Conservation (phyloP, 2,113 vertebrate genomes). For the Gymnorhina tibicen region DNA sequence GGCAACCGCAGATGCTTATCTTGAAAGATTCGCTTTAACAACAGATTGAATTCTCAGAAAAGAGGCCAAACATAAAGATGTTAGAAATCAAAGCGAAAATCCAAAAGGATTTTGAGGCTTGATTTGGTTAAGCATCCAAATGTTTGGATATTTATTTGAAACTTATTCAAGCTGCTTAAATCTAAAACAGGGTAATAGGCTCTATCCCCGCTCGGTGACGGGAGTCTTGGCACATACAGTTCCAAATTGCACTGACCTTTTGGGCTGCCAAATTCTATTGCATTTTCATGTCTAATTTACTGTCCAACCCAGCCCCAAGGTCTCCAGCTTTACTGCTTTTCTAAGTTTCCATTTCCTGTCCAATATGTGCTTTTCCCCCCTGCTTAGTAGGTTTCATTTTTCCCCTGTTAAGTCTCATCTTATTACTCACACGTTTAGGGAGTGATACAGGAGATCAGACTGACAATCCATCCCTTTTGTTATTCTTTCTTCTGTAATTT, state of each 20-base stretch:
- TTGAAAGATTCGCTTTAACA: background rate
- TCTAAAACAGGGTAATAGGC: slow-evolving; percentile 17
- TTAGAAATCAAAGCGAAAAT: slow-evolving; percentile 26
- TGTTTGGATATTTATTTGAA: slow-evolving; percentile 56
- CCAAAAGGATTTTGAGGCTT: slow-evolving; percentile 28
- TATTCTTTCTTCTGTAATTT: background rate
- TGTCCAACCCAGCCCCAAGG: slow-evolving; percentile 33
- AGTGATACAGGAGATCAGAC: background rate
- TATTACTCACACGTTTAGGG: background rate
- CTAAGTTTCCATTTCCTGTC: background rate
- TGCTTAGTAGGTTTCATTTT: background rate
- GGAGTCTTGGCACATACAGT: slow-evolving; percentile 24
- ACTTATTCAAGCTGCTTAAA: slow-evolving; percentile 50
- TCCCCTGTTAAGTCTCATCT: background rate
- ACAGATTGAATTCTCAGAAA: slow-evolving; percentile 48
- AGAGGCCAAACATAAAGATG: slow-evolving; percentile 48
- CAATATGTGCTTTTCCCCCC: background rate
- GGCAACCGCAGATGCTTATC: slow-evolving; percentile 49
- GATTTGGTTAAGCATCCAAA: slow-evolving; percentile 54
- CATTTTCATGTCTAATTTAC: slow-evolving; percentile 62
- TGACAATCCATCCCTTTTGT: background rate
- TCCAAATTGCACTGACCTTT: slow-evolving; percentile 62
- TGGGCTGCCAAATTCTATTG: slow-evolving; percentile 58
- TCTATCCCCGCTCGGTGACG: background rate
- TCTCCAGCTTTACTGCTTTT: background rate